phyloP scores from a whole-genome alignment of 2,113 vertebrate genomes.

The Erinaceus europaeus region DNA sequence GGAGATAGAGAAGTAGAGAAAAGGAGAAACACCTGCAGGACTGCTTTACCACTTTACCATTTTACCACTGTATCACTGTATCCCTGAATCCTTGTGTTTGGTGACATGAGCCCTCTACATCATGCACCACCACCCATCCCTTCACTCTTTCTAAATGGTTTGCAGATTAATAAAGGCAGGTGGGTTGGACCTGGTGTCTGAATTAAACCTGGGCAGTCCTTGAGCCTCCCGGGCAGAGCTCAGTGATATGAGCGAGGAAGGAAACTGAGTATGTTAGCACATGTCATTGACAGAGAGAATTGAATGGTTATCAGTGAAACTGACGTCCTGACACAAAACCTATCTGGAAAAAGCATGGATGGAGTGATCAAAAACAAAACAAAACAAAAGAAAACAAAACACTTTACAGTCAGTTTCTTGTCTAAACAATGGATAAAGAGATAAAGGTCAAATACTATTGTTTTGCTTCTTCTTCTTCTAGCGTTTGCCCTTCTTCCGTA shows the following conservation, averaged over 20 bases:
- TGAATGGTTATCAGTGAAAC: conserved; percentile 12
- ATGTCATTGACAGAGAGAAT: neutral
- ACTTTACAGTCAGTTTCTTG: neutral
- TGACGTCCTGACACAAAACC: neutral
- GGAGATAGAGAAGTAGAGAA: no score
- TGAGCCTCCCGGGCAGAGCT: neutral
- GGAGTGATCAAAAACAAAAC: neutral
- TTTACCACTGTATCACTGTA: no score
- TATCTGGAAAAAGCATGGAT: neutral
- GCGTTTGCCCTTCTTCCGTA: no score
- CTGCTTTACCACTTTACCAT: no score
- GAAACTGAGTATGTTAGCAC: neutral
- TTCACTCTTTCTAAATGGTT: no score
- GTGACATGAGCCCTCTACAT: no score
- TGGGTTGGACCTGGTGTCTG: neutral
- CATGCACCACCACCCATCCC: no score
- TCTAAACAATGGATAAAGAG: neutral
- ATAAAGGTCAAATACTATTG: no score
- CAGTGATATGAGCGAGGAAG: neutral
- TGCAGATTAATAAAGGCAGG: neutral
- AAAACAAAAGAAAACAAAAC: neutral
- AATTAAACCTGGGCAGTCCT: neutral
- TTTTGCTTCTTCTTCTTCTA: no score
- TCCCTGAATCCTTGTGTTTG: no score
- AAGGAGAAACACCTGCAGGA: no score